Conservation (phyloP, 2,797 vertebrate genomes). For the Huso huso region DNA sequence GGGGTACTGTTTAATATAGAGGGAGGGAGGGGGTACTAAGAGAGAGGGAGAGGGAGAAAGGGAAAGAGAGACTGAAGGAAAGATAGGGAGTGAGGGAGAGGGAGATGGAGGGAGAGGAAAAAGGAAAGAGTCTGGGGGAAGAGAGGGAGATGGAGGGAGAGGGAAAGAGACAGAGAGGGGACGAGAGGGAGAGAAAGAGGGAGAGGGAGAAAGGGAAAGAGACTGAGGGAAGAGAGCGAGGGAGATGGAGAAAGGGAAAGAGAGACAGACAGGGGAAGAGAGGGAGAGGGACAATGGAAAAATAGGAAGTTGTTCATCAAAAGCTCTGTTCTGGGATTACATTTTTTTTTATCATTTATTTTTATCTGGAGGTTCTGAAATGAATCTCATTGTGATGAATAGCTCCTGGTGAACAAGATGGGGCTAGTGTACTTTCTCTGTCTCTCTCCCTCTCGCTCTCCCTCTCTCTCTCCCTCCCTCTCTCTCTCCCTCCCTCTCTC, state of each 20-base stretch:
- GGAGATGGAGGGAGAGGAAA: background rate
- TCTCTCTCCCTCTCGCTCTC: conserved; percentile 29
- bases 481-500: conserved; percentile 1
- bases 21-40: no score
- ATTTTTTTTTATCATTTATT: background rate
- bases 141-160: background rate
- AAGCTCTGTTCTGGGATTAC: background rate
- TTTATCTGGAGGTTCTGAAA: background rate
- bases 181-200: background rate
- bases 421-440: background rate
- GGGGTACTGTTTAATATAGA: no score
- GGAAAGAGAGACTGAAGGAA: background rate
- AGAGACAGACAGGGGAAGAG: background rate
- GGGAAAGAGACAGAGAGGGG: background rate
- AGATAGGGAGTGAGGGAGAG: background rate
- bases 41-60: background rate
- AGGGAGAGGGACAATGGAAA: background rate
- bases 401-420: background rate
- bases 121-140: background rate
- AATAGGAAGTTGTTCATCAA: background rate
- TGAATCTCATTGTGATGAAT: background rate
- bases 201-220: background rate
- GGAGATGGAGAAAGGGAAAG: background rate
- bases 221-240: background rate
- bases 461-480: conserved; percentile 1